Evolutionary conservation across 2,888 invertebrate species (phyloP).

Genomic region (Brenthis hecate): DNA sequence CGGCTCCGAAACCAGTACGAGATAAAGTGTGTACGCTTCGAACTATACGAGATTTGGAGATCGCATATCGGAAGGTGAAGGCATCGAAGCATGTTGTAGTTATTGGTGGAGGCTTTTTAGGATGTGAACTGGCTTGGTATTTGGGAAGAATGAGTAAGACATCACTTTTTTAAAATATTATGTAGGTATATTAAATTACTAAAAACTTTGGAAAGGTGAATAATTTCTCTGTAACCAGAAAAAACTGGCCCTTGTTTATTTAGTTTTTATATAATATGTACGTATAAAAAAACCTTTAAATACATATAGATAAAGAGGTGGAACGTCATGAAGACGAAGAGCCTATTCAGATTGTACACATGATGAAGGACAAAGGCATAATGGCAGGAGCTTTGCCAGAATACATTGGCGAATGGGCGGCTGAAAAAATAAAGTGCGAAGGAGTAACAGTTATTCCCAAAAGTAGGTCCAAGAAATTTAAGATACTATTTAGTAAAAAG

Average conservation of each 20-base stretch:
- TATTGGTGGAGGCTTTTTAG: conserved; percentile 65
- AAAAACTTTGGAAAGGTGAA: neutral
- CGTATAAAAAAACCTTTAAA: neutral
- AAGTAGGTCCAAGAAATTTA: conserved; percentile 49
- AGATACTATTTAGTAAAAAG: neutral
- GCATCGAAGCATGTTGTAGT: conserved; percentile 60
- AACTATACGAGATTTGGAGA: conserved; percentile 66
- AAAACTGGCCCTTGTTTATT: neutral
- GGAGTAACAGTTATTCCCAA: conserved; percentile 60
- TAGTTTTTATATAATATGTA: neutral
- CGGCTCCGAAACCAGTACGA: conserved; percentile 62
- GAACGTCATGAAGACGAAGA: conserved; percentile 46
- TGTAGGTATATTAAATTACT: neutral
- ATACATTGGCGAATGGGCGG: conserved; percentile 73
- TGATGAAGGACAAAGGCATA: conserved; percentile 67
- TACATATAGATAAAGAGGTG: conserved; percentile 49
- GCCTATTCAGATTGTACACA: conserved; percentile 55
- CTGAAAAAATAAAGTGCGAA: conserved; percentile 63
- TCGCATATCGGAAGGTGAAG: conserved; percentile 62
- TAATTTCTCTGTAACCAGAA: too few relatives aligned
- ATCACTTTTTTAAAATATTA: neutral
- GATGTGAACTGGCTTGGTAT: conserved; percentile 68
- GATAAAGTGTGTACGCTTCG: conserved; percentile 56
- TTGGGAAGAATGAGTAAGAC: conserved; percentile 63
- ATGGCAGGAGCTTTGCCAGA: conserved; percentile 62